Percentiles rank a stretch among this genome's conserved stretches.
Evolutionary conservation across 2,888 invertebrate species (phyloP).

Genomic region (Ethmia dodecea): DNA sequence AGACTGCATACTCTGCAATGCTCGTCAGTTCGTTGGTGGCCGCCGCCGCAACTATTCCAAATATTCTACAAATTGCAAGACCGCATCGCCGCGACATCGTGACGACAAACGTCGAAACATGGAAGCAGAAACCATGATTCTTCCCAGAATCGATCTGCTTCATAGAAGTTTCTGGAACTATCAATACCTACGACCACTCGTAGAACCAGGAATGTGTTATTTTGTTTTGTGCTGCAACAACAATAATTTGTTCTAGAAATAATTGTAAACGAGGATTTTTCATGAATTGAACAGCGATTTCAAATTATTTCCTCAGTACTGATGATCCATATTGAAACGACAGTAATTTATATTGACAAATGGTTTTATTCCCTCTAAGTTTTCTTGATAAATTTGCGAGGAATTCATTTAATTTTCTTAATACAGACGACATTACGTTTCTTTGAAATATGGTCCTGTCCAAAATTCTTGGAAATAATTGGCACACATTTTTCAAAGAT

Average conservation of each 20-base stretch:
- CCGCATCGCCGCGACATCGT: conserved; percentile 49
- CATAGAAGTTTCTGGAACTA: background rate
- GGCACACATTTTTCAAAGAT: conserved; percentile 12
- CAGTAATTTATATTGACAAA: conserved; percentile 11
- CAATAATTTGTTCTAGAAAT: no score
- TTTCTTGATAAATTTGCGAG: conserved; percentile 12
- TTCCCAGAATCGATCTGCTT: conserved; percentile 24
- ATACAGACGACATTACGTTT: conserved; percentile 5
- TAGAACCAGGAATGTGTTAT: no score
- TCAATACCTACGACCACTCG: no score
- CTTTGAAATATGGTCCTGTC: conserved; percentile 14
- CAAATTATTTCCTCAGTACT: background rate
- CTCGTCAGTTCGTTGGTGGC: conserved; percentile 55
- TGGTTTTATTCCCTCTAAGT: conserved; percentile 11
- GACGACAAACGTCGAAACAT: conserved; percentile 30
- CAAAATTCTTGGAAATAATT: conserved; percentile 14
- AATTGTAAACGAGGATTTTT: no score
- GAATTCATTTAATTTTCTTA: conserved; percentile 10
- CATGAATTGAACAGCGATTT: no score
- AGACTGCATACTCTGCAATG: background rate
- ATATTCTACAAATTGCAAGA: conserved; percentile 71
- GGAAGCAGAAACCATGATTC: conserved; percentile 28
- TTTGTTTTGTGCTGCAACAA: no score
- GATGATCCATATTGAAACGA: no score
- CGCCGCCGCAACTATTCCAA: conserved; percentile 53